Percentiles rank a stretch among this genome's conserved stretches.
Conservation (phyloP, 37 sponge, comb jelly and placozoan species). For the Mnemiopsis leidyi region DNA sequence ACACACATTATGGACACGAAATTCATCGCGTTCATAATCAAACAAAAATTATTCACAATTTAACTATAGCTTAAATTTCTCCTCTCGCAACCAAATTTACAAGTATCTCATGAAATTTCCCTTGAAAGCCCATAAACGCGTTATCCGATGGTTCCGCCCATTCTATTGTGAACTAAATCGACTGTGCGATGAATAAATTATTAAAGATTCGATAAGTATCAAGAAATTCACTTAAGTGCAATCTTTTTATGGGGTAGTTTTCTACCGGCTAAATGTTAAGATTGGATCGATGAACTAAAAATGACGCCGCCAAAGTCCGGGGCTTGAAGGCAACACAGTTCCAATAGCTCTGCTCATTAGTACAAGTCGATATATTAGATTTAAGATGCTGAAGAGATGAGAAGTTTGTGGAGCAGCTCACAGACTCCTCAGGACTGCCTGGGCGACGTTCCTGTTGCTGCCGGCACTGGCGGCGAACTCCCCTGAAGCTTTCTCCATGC, state of each 20-base stretch:
- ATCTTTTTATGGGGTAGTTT: too few species aligned
- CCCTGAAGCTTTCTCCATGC: slow-evolving; percentile 63
- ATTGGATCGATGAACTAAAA: too few species aligned
- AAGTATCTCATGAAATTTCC: too few species aligned
- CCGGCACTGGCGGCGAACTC: slow-evolving; percentile 62
- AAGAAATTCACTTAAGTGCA: too few species aligned
- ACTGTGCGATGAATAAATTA: background rate
- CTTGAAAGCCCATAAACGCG: background rate
- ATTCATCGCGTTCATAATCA: background rate
- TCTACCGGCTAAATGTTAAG: too few species aligned
- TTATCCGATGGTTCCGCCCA: background rate
- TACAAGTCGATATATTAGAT: too few species aligned
- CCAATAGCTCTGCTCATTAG: too few species aligned
- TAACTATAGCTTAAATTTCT: background rate
- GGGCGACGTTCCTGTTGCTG: slow-evolving; percentile 46
- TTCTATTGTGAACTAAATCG: background rate
- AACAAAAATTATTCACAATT: background rate
- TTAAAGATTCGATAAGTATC: background rate
- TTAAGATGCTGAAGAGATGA: too few species aligned
- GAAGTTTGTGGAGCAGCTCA: background rate
- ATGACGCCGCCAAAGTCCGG: too few species aligned
- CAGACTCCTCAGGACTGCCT: slow-evolving; percentile 49
- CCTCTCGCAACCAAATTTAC: background rate
- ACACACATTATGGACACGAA: background rate
- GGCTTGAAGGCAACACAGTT: too few species aligned